These are phyloP conservation scores for Tenualosa ilisha DNA, from an alignment of 2,797 vertebrate species.

Conservation along the genomic window DNA sequence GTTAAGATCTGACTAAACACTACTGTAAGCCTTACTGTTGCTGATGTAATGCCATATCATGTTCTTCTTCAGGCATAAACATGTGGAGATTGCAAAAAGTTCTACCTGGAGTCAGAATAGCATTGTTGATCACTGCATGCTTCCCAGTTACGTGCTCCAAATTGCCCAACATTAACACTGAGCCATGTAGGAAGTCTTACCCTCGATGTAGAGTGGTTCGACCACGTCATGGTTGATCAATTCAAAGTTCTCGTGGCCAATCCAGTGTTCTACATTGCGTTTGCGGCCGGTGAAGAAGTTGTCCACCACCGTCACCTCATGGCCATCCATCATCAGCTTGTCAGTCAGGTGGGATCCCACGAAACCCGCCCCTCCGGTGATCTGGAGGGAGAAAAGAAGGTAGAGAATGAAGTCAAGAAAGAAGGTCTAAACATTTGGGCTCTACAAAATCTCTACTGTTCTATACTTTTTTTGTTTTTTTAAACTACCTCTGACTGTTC, in stretches of 20 bases:
- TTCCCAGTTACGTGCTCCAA: neutral
- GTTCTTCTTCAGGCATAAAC: neutral
- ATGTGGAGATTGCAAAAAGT: neutral
- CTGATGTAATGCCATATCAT: neutral
- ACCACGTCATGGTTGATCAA: conserved; percentile 99
- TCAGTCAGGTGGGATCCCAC: conserved; percentile 98
- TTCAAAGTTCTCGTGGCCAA: conserved; percentile 99
- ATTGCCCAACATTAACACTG: neutral
- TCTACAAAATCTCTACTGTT: too few relatives aligned
- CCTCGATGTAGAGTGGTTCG: conserved; percentile 98
- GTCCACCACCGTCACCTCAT: conserved; percentile 98
- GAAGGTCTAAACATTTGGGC: neutral
- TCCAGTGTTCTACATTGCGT: conserved; percentile 99
- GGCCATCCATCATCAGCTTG: conserved; percentile 99
- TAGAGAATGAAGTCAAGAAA: neutral
- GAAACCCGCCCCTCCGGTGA: conserved; percentile 93
- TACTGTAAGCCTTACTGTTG: neutral
- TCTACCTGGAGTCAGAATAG: neutral
- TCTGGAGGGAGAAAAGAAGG: conserved; percentile 53
- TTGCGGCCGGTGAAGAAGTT: conserved; percentile 99
- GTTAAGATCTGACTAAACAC: neutral
- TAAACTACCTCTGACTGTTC: too few relatives aligned
- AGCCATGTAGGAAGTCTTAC: conserved; percentile 66
- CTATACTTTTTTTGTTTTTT: neutral
- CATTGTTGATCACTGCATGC: neutral